These are phyloP conservation scores for Bombus picipes DNA, from an alignment of 1,140 invertebrate species.

Conservation along the genomic window DNA sequence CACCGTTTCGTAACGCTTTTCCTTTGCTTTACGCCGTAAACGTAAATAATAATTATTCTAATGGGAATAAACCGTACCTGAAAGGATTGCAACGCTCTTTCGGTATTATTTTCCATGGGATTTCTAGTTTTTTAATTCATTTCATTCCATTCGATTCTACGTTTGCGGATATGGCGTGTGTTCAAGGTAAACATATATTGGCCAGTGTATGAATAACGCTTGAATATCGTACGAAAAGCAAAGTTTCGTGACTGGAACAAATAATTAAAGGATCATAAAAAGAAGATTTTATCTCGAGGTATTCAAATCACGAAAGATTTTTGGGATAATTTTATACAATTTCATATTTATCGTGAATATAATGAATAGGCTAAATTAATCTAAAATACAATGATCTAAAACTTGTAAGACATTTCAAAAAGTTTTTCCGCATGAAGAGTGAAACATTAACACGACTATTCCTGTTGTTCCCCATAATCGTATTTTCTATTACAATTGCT, in stretches of 20 bases:
- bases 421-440: too few relatives aligned
- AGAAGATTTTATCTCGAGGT: too few relatives aligned
- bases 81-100: not conserved
- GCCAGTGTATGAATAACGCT: not conserved
- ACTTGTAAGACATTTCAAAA: too few relatives aligned
- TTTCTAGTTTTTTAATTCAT: not conserved
- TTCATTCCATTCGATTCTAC: not conserved
- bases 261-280: not conserved
- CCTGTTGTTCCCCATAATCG: too few relatives aligned
- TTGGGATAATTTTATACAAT: too few relatives aligned
- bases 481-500: not conserved
- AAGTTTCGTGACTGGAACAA: not conserved
- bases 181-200: not conserved
- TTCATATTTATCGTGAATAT: too few relatives aligned
- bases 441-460: too few relatives aligned
- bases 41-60: conserved; percentile 37
- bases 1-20: not conserved
- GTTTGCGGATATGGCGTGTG: too few relatives aligned
- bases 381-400: too few relatives aligned
- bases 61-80: not conserved
- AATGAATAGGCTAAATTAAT: too few relatives aligned
- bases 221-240: not conserved
- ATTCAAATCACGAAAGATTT: too few relatives aligned
- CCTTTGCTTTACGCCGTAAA: not conserved
- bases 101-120: not conserved